phyloP scores from a whole-genome alignment of 2,113 vertebrate species.

The Rhynchopsitta pachyrhyncha region DNA sequence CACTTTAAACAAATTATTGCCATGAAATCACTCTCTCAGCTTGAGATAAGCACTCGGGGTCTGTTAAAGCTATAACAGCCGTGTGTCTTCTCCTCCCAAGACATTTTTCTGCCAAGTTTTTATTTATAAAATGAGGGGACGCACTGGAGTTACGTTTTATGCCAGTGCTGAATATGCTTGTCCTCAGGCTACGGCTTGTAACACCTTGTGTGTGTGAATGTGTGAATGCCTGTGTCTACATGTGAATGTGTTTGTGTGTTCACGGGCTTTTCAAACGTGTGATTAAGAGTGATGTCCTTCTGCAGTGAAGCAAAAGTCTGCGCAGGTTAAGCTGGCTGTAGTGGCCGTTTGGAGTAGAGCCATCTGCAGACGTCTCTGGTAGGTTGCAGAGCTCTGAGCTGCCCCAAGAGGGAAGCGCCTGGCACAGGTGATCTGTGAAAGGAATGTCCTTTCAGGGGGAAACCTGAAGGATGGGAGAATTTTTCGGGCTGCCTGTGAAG shows the following conservation, averaged over 20 bases:
- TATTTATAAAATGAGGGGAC: slow-evolving; percentile 45
- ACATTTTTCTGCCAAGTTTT: background rate
- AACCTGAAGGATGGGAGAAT: background rate
- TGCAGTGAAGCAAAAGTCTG: background rate
- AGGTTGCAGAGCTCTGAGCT: background rate
- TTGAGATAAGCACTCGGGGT: slow-evolving; percentile 69
- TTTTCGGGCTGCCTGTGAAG: background rate
- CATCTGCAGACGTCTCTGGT: background rate
- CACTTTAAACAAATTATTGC: slow-evolving; percentile 78
- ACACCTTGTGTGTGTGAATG: rapidly evolving
- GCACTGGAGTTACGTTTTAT: background rate
- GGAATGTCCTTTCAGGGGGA: background rate
- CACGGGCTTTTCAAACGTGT: background rate
- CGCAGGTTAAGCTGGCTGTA: background rate
- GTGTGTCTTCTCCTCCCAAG: background rate
- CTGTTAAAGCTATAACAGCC: slow-evolving; percentile 72
- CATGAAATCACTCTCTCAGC: slow-evolving; percentile 76
- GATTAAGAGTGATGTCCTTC: rapidly evolving
- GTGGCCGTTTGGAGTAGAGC: background rate
- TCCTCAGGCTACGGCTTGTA: background rate
- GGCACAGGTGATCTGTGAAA: slow-evolving; percentile 16
- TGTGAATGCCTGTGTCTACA: background rate
- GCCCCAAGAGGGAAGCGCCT: background rate
- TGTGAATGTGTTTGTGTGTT: background rate
- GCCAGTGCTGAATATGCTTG: background rate